Conservation (phyloP, 2,797 vertebrate species). For the Emys orbicularis region DNA sequence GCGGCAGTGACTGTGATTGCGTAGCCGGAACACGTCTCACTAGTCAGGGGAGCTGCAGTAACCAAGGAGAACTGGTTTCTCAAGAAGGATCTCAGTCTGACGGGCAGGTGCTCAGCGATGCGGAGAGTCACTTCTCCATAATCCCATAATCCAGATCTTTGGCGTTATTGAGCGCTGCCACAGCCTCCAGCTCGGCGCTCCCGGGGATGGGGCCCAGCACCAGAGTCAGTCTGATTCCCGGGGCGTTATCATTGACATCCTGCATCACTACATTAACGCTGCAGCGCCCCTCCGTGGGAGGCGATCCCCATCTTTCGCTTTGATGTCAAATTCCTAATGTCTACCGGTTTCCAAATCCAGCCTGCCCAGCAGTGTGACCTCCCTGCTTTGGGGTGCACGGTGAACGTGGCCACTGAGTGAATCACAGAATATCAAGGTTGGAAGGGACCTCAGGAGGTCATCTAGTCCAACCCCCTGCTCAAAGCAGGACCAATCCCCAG, state of each 20-base stretch:
- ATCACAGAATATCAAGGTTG: no score
- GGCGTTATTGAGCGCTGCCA: conserved; percentile 82
- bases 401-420: conserved; percentile 25
- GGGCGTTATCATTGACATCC: conserved; percentile 83
- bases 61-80: conserved; percentile 81
- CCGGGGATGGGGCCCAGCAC: conserved; percentile 80
- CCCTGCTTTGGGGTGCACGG: conserved; percentile 60
- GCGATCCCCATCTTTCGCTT: conserved; percentile 76
- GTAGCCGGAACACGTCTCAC: conserved; percentile 66
- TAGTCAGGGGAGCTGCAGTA: conserved; percentile 59
- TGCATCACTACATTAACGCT: conserved; percentile 82
- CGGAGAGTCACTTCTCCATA: conserved; percentile 70
- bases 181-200: conserved; percentile 81
- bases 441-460: no score
- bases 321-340: conserved; percentile 75
- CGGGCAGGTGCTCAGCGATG: conserved; percentile 67
- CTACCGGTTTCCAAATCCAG: conserved; percentile 69
- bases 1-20: conserved; percentile 71
- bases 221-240: conserved; percentile 82
- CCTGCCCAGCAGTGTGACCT: conserved; percentile 68
- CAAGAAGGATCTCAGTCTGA: conserved; percentile 75
- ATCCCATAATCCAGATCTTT: conserved; percentile 74
- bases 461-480: no score
- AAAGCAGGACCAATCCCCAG: no score
- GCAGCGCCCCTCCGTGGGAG: conserved; percentile 77